Evolutionary conservation across 2,113 vertebrate genomes (phyloP).

Genomic region (Xiphias gladius): DNA sequence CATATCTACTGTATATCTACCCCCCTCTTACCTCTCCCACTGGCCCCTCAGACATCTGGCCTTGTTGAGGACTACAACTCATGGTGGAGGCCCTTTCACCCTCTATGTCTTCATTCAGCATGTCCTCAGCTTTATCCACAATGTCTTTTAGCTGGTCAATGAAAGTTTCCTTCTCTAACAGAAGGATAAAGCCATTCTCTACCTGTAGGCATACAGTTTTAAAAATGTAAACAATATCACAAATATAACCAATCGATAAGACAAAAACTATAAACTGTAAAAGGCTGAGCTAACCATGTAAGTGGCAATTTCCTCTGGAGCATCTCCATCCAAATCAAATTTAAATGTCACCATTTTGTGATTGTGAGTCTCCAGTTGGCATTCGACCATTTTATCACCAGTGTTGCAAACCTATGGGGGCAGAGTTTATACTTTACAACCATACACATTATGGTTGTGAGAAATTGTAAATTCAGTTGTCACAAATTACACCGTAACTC

Average conservation of each 20-base stretch:
- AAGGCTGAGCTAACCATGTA: constrained; percentile 90
- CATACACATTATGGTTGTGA: not conserved
- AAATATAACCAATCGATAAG: not conserved
- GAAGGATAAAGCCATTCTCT: constrained; percentile 96
- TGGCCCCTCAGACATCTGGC: constrained; percentile 77
- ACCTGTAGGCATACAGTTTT: constrained; percentile 83
- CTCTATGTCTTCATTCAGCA: constrained; percentile 94
- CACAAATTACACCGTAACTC: constrained; percentile 36
- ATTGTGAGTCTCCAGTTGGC: constrained; percentile 98
- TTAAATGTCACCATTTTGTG: constrained; percentile 99
- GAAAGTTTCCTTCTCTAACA: constrained; percentile 94
- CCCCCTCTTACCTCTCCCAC: constrained; percentile 84
- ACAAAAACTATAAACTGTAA: not conserved
- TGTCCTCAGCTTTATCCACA: constrained; percentile 98
- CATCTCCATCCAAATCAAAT: constrained; percentile 97
- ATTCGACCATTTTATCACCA: constrained; percentile 99
- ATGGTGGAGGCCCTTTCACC: constrained; percentile 88
- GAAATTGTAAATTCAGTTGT: not conserved
- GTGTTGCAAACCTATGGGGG: constrained; percentile 91
- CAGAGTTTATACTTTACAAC: constrained; percentile 10
- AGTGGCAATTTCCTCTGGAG: constrained; percentile 96
- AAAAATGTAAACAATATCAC: constrained; percentile 10
- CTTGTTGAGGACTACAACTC: constrained; percentile 87
- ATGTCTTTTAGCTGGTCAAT: constrained; percentile 99
- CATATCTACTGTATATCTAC: not conserved